Base-by-base conservation (phyloP, 2,113 vertebrate species). In the Noctilio leporinus region DNA sequence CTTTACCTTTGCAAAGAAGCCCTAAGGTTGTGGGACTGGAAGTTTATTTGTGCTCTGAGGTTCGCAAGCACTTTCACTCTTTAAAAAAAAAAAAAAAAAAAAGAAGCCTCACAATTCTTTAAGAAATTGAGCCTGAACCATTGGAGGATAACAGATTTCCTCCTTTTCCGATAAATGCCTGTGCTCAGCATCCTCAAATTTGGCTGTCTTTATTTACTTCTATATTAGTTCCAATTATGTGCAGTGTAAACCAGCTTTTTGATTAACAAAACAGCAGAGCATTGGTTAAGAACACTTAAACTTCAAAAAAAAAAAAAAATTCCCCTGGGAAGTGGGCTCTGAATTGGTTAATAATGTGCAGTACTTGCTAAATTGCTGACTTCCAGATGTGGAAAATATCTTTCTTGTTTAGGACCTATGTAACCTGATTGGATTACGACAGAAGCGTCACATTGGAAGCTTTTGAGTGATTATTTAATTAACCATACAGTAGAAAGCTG, bases 401-500 rank as follows among this genome's bases (percentile, higher is more conserved):
- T 98, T 98, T 98, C 98, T 99, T 98, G 98, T 98, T 98, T 98
- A 98, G 98, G 98, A 98, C 98, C 98, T 98, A 98, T 98, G 98
- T 97, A 98, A 98, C 98, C 98, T 98, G 99, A 99, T 99, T 99
- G 98, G 98, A 98, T 99, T 99, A 98, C 98, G 98, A 99, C 98
- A 99, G 98, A 98, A 98, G 98, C 98, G 99, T 99, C 98, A 98
- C 98, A 98, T 98, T 98, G 98, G 98, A 98, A 98, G 98, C 98
- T 98, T 99, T 99, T 99, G 99, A 99, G 99, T 99, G 99, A 99
- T 99, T 99, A 99, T 99, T 99, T 99, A 99, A 99, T 99, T 99
- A 99, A 99, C 99, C 99, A 99, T 99, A 99, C 98, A 99, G 99
- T 99, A 99, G 98, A 99, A 98, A 99, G 98, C 99, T 98, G 98